Base-by-base conservation (phyloP, 2,888 invertebrate genomes). In the Polymixis lichenea region DNA sequence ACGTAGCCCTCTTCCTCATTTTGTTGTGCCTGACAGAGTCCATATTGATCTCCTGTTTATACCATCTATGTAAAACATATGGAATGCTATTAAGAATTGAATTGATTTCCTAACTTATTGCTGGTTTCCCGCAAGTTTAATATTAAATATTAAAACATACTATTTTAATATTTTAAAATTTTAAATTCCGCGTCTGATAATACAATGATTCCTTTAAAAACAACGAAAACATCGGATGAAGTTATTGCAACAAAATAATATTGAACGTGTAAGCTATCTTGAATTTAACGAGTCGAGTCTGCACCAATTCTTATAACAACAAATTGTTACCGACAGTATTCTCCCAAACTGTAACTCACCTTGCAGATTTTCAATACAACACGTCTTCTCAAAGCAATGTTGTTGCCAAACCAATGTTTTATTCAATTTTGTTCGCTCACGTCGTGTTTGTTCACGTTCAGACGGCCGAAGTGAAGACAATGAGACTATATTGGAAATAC, bases 361-460 rank as follows among this genome's bases (percentile, higher is more conserved):
- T 60, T 13, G 13, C 32, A 85, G 43, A 71, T 82, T 53, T 75
- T 60, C 74, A 49, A 75, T 60, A 74, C 66, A 43, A 53, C 56
- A 25, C 49, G 46, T 43, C 19, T 28, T 32, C 19, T 17, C 25
- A 19, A 61, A 66, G 60, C 58, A 56, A 53, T 25, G 61, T 65
- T 43, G 46, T 67, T 74, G 71, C 71, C 61, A 66, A 86, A 67
- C 72, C 86, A 70, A 83, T 78, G 74, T 76, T 78, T 78, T 72
- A 79, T 87, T 83, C 68, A 83, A 83, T 80, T 82, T 77, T 8
- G 58, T 68, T 75, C 32, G 49, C 51, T 19, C 46, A 69, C 62
- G 60, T 66, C 51, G 22, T 68, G 56, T 86, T 83, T 83, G 68
- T 67, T 56, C 71, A 55, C 60, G 49, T 69, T 64, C 58, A n/a